These are phyloP conservation scores for Ailuropoda melanoleuca DNA, from an alignment of 2,113 vertebrate species.

Conservation along the genomic window DNA sequence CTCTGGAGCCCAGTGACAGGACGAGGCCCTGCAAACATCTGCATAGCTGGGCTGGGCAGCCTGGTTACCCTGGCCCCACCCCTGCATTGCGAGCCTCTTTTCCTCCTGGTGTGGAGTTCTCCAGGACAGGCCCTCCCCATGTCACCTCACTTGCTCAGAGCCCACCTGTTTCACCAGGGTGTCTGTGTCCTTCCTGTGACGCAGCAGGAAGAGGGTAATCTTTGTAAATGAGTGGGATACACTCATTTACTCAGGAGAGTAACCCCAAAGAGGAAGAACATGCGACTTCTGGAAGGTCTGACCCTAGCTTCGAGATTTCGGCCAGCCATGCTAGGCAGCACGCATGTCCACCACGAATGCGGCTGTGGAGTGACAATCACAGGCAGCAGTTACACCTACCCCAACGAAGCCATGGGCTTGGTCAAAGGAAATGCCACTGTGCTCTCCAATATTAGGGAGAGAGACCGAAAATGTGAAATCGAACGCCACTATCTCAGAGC, in stretches of 20 bases:
- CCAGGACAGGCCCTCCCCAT: not conserved
- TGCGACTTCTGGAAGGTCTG: too few species aligned
- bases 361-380: accelerated
- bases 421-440: not conserved
- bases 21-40: not conserved
- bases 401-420: not conserved
- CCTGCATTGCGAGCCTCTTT: accelerated
- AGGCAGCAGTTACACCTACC: not conserved
- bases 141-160: not conserved
- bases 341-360: accelerated
- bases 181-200: not conserved
- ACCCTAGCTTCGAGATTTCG: not conserved
- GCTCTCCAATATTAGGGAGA: not conserved
- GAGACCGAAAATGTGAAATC: accelerated
- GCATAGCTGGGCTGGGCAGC: not conserved
- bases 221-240: not conserved
- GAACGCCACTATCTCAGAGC: not conserved
- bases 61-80: accelerated
- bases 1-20: not conserved
- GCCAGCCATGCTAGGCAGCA: not conserved
- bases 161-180: not conserved
- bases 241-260: not conserved
- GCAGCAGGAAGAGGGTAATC: not conserved
- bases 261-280: not conserved
- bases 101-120: not conserved